A percentile compares a stretch with the other conserved stretches of the same genome.
Evolutionary conservation across 1,140 invertebrate genomes (phyloP).

Genomic region (Drosophila dunni): DNA sequence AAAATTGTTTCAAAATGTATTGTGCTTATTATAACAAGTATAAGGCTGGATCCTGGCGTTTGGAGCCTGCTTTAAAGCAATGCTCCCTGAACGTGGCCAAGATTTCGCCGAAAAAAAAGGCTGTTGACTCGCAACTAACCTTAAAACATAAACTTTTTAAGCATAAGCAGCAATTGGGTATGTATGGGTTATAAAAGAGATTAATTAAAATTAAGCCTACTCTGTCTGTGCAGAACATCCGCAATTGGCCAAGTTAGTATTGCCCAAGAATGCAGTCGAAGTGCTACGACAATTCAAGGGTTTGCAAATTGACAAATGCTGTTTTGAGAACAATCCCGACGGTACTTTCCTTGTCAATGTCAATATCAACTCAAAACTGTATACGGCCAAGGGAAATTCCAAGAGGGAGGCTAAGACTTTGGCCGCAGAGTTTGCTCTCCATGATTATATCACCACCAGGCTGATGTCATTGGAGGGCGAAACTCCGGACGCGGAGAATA

Average conservation of each 20-base stretch:
- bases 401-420: neutral
- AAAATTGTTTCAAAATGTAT: neutral
- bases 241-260: neutral
- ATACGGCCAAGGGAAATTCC: neutral
- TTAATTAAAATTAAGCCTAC: neutral
- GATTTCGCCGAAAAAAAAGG: neutral
- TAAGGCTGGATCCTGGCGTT: neutral
- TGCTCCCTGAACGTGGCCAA: neutral
- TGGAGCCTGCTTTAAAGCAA: neutral
- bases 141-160: neutral
- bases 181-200: neutral
- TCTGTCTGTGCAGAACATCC: neutral
- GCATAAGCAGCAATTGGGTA: neutral
- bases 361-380: neutral
- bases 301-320: too few relatives aligned
- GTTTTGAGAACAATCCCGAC: neutral
- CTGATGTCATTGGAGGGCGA: neutral
- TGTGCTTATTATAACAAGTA: neutral
- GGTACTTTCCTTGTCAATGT: neutral
- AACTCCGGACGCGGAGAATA: neutral
- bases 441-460: neutral
- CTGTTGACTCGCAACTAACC: neutral
- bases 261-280: neutral
- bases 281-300: too few relatives aligned
- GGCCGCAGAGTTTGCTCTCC: neutral